These are phyloP conservation scores for Standfussiana lucernea DNA, from an alignment of 2,888 invertebrate genomes.

Conservation along the genomic window DNA sequence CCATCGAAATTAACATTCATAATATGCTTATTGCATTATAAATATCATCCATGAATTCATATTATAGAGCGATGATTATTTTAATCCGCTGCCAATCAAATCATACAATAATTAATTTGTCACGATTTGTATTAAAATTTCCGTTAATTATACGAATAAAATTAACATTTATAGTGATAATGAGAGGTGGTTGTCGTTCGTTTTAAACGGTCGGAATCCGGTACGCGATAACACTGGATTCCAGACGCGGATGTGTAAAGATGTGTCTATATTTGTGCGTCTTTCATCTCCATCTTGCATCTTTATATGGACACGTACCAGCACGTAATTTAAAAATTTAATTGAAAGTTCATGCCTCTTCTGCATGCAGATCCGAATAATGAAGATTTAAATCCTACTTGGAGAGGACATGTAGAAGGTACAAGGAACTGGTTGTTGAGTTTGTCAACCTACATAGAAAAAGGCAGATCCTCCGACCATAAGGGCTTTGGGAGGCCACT, in stretches of 20 bases:
- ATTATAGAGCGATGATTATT: constrained; percentile 51
- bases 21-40: constrained; percentile 55
- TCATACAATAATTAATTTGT: constrained; percentile 75
- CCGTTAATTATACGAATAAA: constrained; percentile 62
- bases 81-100: constrained; percentile 72
- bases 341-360: too few species aligned
- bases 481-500: too few species aligned
- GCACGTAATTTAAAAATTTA: too few species aligned
- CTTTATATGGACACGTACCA: background rate
- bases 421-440: too few species aligned
- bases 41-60: constrained; percentile 56
- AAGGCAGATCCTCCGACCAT: too few species aligned
- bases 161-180: constrained; percentile 62
- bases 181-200: constrained; percentile 46
- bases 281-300: background rate
- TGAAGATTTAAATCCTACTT: too few species aligned
- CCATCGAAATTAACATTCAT: constrained; percentile 55
- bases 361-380: too few species aligned
- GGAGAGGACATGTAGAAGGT: too few species aligned
- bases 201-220: constrained; percentile 52
- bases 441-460: too few species aligned
- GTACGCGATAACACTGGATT: constrained; percentile 48
- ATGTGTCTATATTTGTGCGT: background rate
- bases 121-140: constrained; percentile 71
- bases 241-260: constrained; percentile 14